phyloP scores from a whole-genome alignment of 1,140 invertebrate species.

The Trichonephila clavipes region DNA sequence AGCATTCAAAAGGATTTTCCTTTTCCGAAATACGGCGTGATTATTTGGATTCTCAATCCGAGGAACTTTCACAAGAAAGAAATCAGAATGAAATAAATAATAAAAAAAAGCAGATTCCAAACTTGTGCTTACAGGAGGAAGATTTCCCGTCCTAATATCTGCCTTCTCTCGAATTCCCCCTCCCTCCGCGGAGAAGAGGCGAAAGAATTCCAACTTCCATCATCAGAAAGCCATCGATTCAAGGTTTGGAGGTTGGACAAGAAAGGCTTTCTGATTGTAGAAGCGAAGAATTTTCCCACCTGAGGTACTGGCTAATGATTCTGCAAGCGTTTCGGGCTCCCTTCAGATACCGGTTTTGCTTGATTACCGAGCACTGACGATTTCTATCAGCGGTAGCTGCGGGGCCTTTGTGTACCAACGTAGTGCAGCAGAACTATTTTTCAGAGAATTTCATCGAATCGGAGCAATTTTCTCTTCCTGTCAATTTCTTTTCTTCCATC shows the following conservation, averaged over 20 bases:
- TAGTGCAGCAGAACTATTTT: constrained; percentile 14
- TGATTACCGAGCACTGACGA: constrained; percentile 48
- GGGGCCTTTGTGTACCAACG: constrained; percentile 29
- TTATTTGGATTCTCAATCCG: background rate
- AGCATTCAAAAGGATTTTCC: too few species aligned
- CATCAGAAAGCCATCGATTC: constrained; percentile 73
- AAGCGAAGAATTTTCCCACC: constrained; percentile 70
- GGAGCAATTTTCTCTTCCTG: constrained; percentile 19
- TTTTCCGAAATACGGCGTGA: too few species aligned
- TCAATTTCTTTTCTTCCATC: background rate
- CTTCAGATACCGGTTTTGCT: constrained; percentile 37
- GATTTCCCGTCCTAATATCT: constrained; percentile 53
- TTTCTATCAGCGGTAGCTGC: constrained; percentile 53
- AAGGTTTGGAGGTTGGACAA: constrained; percentile 52
- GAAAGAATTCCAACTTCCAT: constrained; percentile 44
- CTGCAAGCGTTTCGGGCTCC: constrained; percentile 15
- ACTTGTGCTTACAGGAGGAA: constrained; percentile 40
- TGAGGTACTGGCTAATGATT: constrained; percentile 61
- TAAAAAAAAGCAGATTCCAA: constrained; percentile 27
- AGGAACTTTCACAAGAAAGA: background rate
- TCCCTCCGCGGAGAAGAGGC: background rate
- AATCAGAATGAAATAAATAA: background rate
- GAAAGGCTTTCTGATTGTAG: constrained; percentile 48
- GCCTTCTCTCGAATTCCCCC: constrained; percentile 28
- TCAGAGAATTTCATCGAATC: constrained; percentile 28